Conservation (phyloP, 2,888 invertebrate species). For the Stegophylla sp. region DNA sequence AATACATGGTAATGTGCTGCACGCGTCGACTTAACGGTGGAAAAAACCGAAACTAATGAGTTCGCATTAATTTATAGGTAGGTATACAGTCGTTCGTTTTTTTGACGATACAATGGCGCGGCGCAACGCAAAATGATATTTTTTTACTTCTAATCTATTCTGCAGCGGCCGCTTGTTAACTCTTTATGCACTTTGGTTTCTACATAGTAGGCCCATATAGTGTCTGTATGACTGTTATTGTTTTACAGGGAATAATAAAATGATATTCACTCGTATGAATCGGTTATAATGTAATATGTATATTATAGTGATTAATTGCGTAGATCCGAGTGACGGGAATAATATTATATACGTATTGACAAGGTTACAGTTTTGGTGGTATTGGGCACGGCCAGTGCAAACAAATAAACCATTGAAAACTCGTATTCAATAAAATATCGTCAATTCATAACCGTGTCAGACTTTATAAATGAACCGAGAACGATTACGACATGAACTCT, state of each 20-base stretch:
- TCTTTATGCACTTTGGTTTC: background rate
- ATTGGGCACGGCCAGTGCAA: background rate
- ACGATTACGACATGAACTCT: too few species aligned
- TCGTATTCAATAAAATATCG: too few species aligned
- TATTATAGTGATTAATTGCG: slow-evolving; percentile 4
- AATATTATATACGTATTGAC: slow-evolving; percentile 5
- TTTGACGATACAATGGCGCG: slow-evolving; percentile 15
- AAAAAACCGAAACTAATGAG: too few species aligned
- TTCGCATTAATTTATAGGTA: too few species aligned
- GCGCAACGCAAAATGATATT: background rate
- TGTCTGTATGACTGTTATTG: slow-evolving; percentile 13
- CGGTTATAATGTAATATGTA: too few species aligned
- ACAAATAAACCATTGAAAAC: background rate
- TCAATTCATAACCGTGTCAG: too few species aligned
- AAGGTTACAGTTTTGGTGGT: background rate
- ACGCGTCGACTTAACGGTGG: too few species aligned
- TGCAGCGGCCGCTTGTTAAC: background rate
- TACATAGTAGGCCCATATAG: too few species aligned
- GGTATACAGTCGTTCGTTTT: background rate
- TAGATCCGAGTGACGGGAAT: background rate
- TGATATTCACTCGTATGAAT: background rate
- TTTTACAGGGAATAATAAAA: slow-evolving; percentile 2
- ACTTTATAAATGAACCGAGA: too few species aligned
- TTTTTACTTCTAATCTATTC: slow-evolving; percentile 19
- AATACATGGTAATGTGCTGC: too few species aligned